Base-by-base conservation (phyloP, 1,140 invertebrate genomes). In the Drosophila melanica region DNA sequence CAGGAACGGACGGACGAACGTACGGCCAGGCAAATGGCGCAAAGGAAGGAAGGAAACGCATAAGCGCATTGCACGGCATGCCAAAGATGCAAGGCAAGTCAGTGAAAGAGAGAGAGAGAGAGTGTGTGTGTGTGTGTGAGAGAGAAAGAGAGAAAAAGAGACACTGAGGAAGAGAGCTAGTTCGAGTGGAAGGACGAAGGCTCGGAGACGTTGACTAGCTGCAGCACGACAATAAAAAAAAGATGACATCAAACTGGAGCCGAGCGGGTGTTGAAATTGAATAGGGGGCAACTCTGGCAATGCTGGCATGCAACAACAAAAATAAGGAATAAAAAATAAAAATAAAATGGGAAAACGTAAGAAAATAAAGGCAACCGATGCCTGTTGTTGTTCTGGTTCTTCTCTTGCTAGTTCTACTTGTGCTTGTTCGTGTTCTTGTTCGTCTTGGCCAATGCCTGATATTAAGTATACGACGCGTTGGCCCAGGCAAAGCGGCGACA, bases 261-360 rank as follows among this genome's bases (percentile, higher is more conserved):
- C 75, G 76, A 69, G 82, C 71, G 84, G 84, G 82, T 82, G 84
- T 64, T 82, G 72, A 86, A 86, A 86, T 86, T 86, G 82, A 86
- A 87, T 82, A 79, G 81, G 77, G 81, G 75, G 35, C 60, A 51
- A 60, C 39, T 14, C 45, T 66, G 55, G 66, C 60, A 74, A 55
- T 69, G 69, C 72, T 76, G 74, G 78, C 78, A 86, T 81, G 78
- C 81, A 87, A 76, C 30, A 8, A 8, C 1, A 33, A 33, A 7
- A 33, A 20, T 20, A 20, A 20, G 3, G 3, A 20, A 20, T 20
- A 20, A 20, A 33, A 33, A 33, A 9, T 2, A 33, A 7, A 79
- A 69, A 27, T 27, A 27, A 27, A 27, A 5, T 27, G 23, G 48
- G 73, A 41, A 47, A 30, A 35, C 58, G 45, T 6, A 27, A 27